Conservation (phyloP, 2,797 vertebrate genomes). For the Sebastes aleutianus region DNA sequence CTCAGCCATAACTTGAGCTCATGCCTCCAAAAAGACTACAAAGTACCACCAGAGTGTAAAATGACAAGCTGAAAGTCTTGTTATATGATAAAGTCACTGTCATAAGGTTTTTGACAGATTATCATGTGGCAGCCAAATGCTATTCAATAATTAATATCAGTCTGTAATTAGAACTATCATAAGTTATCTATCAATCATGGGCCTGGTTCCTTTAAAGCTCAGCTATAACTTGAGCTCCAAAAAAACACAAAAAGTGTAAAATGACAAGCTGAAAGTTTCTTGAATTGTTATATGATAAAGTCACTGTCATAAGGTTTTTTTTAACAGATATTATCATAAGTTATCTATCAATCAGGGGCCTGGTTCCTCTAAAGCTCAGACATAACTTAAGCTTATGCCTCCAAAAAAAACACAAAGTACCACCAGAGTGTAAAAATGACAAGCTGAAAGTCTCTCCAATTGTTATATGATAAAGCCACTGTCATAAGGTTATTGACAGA, state of each 20-base stretch:
- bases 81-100: too few relatives aligned
- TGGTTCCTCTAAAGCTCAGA: neutral
- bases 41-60: too few relatives aligned
- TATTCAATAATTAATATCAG: neutral
- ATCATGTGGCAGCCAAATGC: too few relatives aligned
- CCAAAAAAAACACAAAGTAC: neutral
- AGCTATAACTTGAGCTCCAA: neutral
- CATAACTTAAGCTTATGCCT: neutral
- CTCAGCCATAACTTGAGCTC: neutral
- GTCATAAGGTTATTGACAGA: too few relatives aligned
- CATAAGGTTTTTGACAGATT: too few relatives aligned
- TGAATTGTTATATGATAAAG: neutral
- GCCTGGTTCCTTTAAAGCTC: neutral
- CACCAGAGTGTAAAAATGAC: neutral
- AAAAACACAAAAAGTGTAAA: neutral
- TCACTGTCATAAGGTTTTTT: neutral
- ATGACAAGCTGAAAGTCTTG: too few relatives aligned
- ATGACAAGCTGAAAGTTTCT: neutral
- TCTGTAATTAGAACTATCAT: slow-evolving; percentile 1
- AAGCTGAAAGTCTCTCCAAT: neutral
- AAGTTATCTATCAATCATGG: neutral
- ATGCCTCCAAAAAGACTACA: neutral
- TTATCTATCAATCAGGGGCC: too few relatives aligned
- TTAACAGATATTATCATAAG: too few relatives aligned
- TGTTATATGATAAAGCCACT: too few relatives aligned